Evolutionary conservation across 2,113 vertebrate genomes (phyloP).

Genomic region (Raja brachyura): DNA sequence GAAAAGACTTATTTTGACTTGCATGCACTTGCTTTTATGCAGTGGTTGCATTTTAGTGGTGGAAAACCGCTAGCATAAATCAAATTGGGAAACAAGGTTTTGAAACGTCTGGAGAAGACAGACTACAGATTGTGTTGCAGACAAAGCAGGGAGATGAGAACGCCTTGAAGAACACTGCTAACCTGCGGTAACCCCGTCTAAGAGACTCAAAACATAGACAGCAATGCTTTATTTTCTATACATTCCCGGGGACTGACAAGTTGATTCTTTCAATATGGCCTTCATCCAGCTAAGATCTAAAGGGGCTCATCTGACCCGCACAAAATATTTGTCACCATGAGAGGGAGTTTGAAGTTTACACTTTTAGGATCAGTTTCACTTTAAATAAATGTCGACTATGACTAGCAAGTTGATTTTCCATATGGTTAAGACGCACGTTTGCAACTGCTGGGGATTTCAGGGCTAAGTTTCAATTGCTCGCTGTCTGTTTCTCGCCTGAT

Average conservation of each 20-base stretch:
- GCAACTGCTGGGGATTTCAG: not conserved
- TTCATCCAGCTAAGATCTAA: not conserved
- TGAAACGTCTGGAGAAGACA: not conserved
- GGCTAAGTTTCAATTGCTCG: not conserved
- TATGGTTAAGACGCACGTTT: not conserved
- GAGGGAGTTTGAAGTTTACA: not conserved
- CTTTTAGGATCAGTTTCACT: not conserved
- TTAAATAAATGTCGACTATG: not conserved
- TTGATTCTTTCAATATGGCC: conserved; percentile 6
- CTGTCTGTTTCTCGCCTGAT: not conserved
- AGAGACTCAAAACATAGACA: conserved; percentile 11
- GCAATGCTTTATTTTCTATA: not conserved
- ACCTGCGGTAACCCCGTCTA: not conserved
- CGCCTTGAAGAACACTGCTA: not conserved
- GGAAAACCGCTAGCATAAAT: not conserved
- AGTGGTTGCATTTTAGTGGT: not conserved
- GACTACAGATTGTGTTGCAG: not conserved
- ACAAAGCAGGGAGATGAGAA: not conserved
- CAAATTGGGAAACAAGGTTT: not conserved
- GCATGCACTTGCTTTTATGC: not conserved
- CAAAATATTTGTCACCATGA: not conserved
- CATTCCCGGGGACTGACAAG: not conserved
- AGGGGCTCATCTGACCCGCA: not conserved
- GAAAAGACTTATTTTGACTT: not conserved
- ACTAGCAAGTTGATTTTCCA: not conserved